These are phyloP conservation scores for Melanophora roralis DNA, from an alignment of 2,888 invertebrate species.

Conservation along the genomic window DNA sequence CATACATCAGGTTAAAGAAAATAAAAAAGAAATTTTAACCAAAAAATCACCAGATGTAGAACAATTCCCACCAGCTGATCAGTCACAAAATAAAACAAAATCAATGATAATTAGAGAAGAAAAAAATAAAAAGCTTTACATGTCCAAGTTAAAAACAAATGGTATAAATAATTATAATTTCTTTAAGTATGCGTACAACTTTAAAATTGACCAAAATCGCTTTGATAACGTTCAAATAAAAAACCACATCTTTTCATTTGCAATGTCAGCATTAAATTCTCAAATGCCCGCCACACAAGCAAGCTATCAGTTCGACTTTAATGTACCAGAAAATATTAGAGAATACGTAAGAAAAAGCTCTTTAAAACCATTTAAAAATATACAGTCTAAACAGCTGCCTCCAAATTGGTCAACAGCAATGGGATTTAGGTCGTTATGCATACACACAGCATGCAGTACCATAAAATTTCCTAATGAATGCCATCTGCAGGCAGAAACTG, in stretches of 20 bases:
- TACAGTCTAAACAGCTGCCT: slow-evolving; percentile 63
- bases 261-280: slow-evolving; percentile 38
- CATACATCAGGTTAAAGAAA: not conserved
- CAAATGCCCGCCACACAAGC: not conserved
- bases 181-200: slow-evolving; percentile 73
- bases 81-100: not conserved
- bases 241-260: slow-evolving; percentile 10
- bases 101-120: not conserved
- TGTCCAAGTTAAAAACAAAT: slow-evolving; percentile 56
- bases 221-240: slow-evolving; percentile 35
- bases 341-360: not conserved
- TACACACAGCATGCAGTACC: slow-evolving; percentile 61
- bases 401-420: slow-evolving; percentile 73
- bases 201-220: slow-evolving; percentile 62
- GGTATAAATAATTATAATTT: slow-evolving; percentile 67
- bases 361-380: not conserved
- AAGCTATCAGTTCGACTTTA: slow-evolving; percentile 13
- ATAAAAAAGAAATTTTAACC: not conserved
- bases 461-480: not conserved
- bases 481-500: not conserved
- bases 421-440: slow-evolving; percentile 72
- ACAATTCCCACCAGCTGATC: not conserved
- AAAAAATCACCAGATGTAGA: not conserved
- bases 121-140: slow-evolving; percentile 38
- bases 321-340: slow-evolving; percentile 7